Conservation (phyloP, 1,140 invertebrate species). For the Trichoplusia ni region DNA sequence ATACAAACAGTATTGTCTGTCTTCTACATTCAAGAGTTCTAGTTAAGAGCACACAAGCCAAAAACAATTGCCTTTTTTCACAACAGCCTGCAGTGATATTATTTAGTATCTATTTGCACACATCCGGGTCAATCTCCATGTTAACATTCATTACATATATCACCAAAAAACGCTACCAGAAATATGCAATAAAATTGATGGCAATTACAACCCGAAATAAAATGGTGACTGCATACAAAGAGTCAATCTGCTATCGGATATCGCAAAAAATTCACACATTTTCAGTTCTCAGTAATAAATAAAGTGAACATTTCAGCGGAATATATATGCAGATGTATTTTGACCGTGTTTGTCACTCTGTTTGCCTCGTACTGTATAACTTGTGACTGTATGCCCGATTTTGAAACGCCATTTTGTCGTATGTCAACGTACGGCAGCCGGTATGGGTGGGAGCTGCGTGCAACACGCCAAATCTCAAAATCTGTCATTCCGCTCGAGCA, state of each 20-base stretch:
- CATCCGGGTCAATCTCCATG: not conserved
- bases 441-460: slow-evolving; percentile 65
- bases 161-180: not conserved
- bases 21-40: too few species aligned
- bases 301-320: not conserved
- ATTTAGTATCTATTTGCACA: not conserved
- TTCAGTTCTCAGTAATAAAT: slow-evolving; percentile 4
- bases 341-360: not conserved
- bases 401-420: slow-evolving; percentile 31
- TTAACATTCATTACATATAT: not conserved
- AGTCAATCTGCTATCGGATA: slow-evolving; percentile 6
- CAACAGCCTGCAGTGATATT: too few species aligned
- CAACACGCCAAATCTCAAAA: slow-evolving; percentile 61
- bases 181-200: slow-evolving; percentile 14
- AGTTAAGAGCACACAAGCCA: too few species aligned
- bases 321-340: slow-evolving; percentile 9
- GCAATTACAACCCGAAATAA: slow-evolving; percentile 12
- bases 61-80: too few species aligned
- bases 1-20: too few species aligned
- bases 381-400: slow-evolving; percentile 25
- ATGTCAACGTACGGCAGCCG: slow-evolving; percentile 26
- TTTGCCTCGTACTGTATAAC: slow-evolving; percentile 12
- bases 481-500: slow-evolving; percentile 47
- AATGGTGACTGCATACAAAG: slow-evolving; percentile 15
- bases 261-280: slow-evolving; percentile 16